Conservation (phyloP, 2,888 invertebrate species). For the Melanostoma mellinum region DNA sequence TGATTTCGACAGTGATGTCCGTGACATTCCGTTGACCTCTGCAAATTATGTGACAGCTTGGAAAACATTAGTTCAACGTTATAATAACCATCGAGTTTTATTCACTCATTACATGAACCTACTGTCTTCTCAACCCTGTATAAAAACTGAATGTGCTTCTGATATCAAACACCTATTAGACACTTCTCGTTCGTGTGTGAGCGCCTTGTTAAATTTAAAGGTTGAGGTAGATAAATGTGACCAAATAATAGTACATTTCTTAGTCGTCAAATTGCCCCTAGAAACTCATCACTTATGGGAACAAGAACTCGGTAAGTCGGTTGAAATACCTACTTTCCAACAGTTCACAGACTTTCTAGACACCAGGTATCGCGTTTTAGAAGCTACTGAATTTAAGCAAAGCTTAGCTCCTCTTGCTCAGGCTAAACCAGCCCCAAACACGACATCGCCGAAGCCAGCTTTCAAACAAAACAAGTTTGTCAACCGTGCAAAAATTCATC, state of each 20-base stretch:
- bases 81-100: constrained; percentile 22
- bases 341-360: constrained; percentile 21
- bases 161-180: constrained; percentile 18
- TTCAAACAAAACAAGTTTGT: constrained; percentile 1
- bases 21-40: constrained; percentile 23
- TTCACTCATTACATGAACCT: constrained; percentile 31
- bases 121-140: constrained; percentile 19
- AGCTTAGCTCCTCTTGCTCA: neutral
- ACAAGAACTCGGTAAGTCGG: constrained; percentile 23
- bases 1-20: constrained; percentile 30
- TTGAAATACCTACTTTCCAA: constrained; percentile 22
- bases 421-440: neutral
- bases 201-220: constrained; percentile 18
- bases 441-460: neutral
- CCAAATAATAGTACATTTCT: constrained; percentile 29
- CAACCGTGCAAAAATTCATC: constrained; percentile 1
- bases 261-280: constrained; percentile 12
- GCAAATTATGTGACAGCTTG: constrained; percentile 12
- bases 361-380: constrained; percentile 23
- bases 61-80: neutral
- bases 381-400: constrained; percentile 28
- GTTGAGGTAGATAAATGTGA: constrained; percentile 5
- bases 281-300: constrained; percentile 22
- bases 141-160: constrained; percentile 14
- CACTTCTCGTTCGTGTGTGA: constrained; percentile 26